Evolutionary conservation across 2,113 vertebrate genomes (phyloP).

Genomic region (Arothron firmamentum): DNA sequence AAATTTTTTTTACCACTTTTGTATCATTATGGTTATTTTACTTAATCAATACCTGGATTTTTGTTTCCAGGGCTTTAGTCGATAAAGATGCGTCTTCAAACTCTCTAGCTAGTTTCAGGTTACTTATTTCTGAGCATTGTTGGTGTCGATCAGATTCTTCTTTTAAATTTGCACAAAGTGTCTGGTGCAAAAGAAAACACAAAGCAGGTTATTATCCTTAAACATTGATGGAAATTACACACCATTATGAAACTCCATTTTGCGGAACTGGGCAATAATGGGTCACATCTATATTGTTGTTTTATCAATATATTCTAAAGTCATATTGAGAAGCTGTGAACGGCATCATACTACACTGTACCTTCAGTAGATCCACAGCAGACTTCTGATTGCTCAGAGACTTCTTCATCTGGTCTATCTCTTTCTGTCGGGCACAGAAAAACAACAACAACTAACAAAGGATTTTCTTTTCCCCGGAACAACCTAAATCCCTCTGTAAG

Average conservation of each 20-base stretch:
- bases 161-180: constrained; percentile 22
- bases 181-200: constrained; percentile 45
- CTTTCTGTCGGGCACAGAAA: constrained; percentile 45
- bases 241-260: neutral
- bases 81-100: constrained; percentile 41
- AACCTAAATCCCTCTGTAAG: constrained; percentile 5
- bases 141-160: constrained; percentile 30
- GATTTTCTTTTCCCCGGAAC: constrained; percentile 3
- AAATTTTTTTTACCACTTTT: too few relatives aligned
- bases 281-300: too few relatives aligned
- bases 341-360: constrained; percentile 25
- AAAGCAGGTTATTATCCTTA: constrained; percentile 7
- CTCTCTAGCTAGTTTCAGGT: constrained; percentile 48
- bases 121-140: constrained; percentile 32
- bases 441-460: neutral
- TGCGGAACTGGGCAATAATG: too few relatives aligned
- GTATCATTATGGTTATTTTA: neutral
- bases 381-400: constrained; percentile 48
- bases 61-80: constrained; percentile 53
- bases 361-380: constrained; percentile 54
- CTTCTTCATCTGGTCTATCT: constrained; percentile 50
- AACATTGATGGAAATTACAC: neutral
- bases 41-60: constrained; percentile 40
- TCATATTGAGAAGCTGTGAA: too few relatives aligned
- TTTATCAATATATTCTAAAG: too few relatives aligned